Evolutionary conservation across 2,113 vertebrate species (phyloP), one percentile per base, ranked within the genome.

Genomic region (Lontra canadensis): DNA sequence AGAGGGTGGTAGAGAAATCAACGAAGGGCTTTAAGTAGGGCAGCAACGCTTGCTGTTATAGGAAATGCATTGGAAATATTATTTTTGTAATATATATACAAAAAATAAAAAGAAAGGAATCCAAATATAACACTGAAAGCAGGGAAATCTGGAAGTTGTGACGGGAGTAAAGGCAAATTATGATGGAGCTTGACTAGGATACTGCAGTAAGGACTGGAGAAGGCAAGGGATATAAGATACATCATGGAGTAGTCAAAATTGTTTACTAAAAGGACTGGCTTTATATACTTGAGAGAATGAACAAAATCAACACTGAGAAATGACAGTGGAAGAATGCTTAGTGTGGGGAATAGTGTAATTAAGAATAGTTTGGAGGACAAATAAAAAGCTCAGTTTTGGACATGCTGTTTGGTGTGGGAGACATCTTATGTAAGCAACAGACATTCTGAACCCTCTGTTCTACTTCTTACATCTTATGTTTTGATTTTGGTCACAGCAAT

Each of bases 401-500:
- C 69, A 26, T 14, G 25, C 17, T 69, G 18, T 74, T 74, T 65
- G 47, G 25, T 47, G 39, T 21, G 3, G 49, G 26, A 82, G 13
- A n/a, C 65, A 36, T 39, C 44, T 80, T 34, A 57, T 2, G 4
- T 26, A 88, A 86, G 34, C 42, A 86, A 65, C 0, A 82, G 79
- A 92, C 55, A 90, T 57, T 15, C 47, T 90, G 39, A 92, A 79
- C 7, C 8, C 61, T 80, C 63, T 55, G 34, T 65, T 82, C 39
- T n/a, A 14, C 8, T 20, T 25, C 21, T 92, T 23, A 4, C 21
- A 52, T 85, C 25, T 34, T 34, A 26, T 31, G 59, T 44, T 91
- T 95, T 95, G 29, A 63, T 74, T 90, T 94, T 82, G 73, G 15
- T 78, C 73, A 95, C 20, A 81, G 7, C 79, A 85, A 87, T 63